Evolutionary conservation across 2,797 vertebrate genomes (phyloP), one percentile per base, ranked within the genome.

Genomic region (Xiphorhynchus erythropygius): DNA sequence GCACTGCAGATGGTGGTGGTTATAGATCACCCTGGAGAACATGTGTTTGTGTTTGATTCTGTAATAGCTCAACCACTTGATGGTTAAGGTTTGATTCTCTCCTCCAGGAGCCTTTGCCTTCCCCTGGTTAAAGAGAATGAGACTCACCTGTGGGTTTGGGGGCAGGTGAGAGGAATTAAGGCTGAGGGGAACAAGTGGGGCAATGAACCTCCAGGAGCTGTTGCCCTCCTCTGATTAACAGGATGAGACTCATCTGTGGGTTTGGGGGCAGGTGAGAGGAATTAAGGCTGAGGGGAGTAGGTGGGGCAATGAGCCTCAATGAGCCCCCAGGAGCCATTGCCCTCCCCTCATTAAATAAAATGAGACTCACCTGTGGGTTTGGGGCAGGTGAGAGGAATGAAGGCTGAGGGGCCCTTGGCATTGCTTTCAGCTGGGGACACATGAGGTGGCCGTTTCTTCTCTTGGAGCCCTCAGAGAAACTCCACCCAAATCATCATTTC

Each of bases 391-490:
- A 37, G 11, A 37, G 37, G 37, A 37, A 37, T 37, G 9, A 9
- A 10, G 42, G 27, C 28, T 5, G 7, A 27, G n/a, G 53, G 41
- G 22, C 2, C 47, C 35, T 22, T 27, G 35, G 17, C 19, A 28
- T 44, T 63, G 14, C 10, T 19, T 84, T 22, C 9, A 8, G n/a
- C 21, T 7, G 5, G 9, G 44, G 16, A 2, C 17, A 37, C 5
- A 4, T 0, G 0, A 7, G 15, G 1, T 37, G 67, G 1, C 4
- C 5, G 8, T 4, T 56, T 0, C 1, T 3, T 49, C 18, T 41
- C 27, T 39, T 59, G 4, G 5, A 59, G 35, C 14, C 30, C 46
- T 25, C 11, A 18, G 25, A 2, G 56, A 18, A 21, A 17, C 18
- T 75, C 13, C 18, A 28, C 57, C 33, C 10, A 39, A 60, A 56